phyloP scores from a whole-genome alignment of 2,113 vertebrate species.

The Heterotis niloticus region DNA sequence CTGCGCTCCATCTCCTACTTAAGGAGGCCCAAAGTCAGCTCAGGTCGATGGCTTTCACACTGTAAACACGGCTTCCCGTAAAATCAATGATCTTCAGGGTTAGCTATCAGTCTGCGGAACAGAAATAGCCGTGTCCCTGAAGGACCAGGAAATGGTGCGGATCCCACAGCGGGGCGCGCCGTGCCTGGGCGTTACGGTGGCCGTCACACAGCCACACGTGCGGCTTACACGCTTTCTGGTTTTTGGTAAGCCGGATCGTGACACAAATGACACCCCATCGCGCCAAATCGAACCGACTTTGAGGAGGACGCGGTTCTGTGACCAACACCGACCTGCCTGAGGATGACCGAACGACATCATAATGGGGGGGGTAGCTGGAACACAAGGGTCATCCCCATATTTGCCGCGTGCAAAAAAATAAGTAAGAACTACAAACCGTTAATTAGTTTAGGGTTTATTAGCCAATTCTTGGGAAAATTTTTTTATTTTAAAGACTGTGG shows the following conservation, averaged over 20 bases:
- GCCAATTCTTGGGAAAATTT: conserved; percentile 68
- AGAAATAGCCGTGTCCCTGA: conserved; percentile 66
- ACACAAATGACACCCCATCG: too few relatives aligned
- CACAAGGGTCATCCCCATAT: conserved; percentile 56
- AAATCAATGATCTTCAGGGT: conserved; percentile 99
- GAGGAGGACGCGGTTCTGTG: too few relatives aligned
- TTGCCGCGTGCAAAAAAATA: conserved; percentile 84
- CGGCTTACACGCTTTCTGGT: neutral
- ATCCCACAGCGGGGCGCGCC: conserved; percentile 12
- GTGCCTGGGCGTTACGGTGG: neutral
- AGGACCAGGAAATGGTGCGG: conserved; percentile 45
- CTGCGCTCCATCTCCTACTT: conserved; percentile 73
- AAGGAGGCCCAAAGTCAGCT: conserved; percentile 96
- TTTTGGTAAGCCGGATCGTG: too few relatives aligned
- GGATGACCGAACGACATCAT: too few relatives aligned
- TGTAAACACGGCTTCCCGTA: conserved; percentile 99
- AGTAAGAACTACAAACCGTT: conserved; percentile 98
- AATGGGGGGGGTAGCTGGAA: too few relatives aligned
- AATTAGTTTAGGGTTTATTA: conserved; percentile 99
- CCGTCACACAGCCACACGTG: neutral
- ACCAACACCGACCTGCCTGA: too few relatives aligned
- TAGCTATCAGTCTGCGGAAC: conserved; percentile 80
- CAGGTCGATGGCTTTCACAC: conserved; percentile 99
- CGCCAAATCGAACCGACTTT: too few relatives aligned
- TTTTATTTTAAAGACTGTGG: conserved; percentile 59